Evolutionary conservation across 30 jellyfish, hydroid and myxozoan species (phyloP), one percentile per base, ranked within the genome.

Genomic region (Aurelia coerulea): DNA sequence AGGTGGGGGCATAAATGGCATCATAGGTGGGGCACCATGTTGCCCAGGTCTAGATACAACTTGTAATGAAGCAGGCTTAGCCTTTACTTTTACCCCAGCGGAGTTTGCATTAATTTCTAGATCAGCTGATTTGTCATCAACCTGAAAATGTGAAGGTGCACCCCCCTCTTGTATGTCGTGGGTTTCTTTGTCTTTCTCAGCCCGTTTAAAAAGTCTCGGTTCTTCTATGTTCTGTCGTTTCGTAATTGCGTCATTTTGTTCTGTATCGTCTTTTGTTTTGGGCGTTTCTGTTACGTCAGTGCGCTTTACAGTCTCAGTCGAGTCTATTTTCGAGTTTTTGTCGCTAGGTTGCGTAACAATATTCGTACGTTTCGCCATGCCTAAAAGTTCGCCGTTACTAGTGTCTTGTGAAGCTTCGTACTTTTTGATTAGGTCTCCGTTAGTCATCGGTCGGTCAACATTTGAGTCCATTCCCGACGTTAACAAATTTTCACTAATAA

Each of bases 141-240:
- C 98, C 75, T 88, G 97, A 66, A 93, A 93, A 88, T 88, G 98
- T 13, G 97, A 93, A 2, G 98, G 98, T 49, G 98, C 96, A 16
- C 98, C 98, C 35, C 88, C 98, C 17, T 93, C 96, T 74, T 93
- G 98, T 68, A 91, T 91, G 75, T 91, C 97, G 76, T 91, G 97
- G 11, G 97, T 91, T 54, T 88, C 98, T 46, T 39, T 39, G 9
- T 39, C 51, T 32, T 78, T 74, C 65, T 59, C 96, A 42, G 79
- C 81, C 9, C 93, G 96, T 46, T 82, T 90, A 37, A 33, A 49
- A 15, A 71, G 56, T 37, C 17, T n/a, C 34, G 66, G 80, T 83
- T 64, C 68, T 39, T 16, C 66, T 11, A 62, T 41, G 35, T 69
- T 33, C 23, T 78, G 78, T 78, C 88, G 88, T 60, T 78, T 78